These are phyloP conservation scores for Linurgus olivaceus DNA, from an alignment of 2,797 vertebrate species.

Conservation along the genomic window DNA sequence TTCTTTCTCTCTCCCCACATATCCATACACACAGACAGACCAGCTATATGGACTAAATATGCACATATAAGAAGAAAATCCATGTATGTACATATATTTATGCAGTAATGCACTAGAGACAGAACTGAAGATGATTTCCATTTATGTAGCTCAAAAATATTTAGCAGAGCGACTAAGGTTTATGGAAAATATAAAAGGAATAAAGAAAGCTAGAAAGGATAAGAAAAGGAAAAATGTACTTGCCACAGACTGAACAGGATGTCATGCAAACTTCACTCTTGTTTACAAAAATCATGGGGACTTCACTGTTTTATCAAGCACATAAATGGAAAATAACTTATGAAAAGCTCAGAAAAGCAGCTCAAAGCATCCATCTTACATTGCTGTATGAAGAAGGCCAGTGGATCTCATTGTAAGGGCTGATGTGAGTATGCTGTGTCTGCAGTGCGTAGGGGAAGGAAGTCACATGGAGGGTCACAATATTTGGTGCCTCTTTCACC, in stretches of 20 bases:
- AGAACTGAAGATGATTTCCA: neutral
- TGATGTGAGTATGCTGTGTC: slow-evolving; percentile 92
- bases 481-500: slow-evolving; percentile 91
- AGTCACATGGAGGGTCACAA: slow-evolving; percentile 93
- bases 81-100: neutral
- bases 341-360: neutral
- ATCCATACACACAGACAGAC: neutral
- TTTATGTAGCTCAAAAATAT: neutral
- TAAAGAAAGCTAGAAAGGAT: neutral
- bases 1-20: neutral
- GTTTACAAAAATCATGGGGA: neutral
- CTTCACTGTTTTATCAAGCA: neutral
- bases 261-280: neutral
- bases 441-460: slow-evolving; percentile 95
- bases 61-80: neutral
- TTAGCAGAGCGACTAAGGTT: neutral
- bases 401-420: slow-evolving; percentile 98
- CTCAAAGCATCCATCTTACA: slow-evolving; percentile 75
- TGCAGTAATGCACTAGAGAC: neutral
- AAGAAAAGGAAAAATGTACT: neutral
- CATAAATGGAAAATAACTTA: neutral
- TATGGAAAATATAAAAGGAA: neutral
- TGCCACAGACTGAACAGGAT: neutral
- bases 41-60: neutral
- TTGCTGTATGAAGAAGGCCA: slow-evolving; percentile 91